Percentiles rank a stretch among this genome's conserved stretches.
Evolutionary conservation across 2,797 vertebrate genomes (phyloP).

Genomic region (Sebastes ruberrimus): DNA sequence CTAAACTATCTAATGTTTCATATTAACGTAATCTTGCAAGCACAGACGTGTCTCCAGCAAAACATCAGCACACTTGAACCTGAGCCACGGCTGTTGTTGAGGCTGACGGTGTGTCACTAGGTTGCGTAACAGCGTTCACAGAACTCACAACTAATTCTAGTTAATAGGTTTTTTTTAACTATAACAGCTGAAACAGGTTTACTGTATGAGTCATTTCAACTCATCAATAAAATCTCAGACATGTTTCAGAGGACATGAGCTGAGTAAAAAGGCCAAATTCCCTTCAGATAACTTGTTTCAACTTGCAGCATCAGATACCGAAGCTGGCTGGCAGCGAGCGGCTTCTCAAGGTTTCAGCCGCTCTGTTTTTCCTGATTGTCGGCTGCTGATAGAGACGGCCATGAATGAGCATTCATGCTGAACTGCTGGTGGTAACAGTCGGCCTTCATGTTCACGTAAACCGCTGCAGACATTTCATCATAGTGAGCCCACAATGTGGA

Average conservation of each 20-base stretch:
- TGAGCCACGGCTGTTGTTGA: too few species aligned
- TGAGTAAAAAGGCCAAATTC: background rate
- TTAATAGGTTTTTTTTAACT: too few species aligned
- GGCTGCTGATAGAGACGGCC: background rate
- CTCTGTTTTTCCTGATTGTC: background rate
- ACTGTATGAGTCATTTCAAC: too few species aligned
- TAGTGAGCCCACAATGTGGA: background rate
- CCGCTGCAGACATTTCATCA: background rate
- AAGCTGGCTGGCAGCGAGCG: background rate
- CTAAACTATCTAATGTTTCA: too few species aligned
- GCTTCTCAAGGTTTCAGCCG: background rate
- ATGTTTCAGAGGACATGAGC: background rate
- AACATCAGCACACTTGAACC: too few species aligned
- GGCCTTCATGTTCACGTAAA: background rate
- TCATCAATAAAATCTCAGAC: background rate
- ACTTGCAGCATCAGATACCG: background rate
- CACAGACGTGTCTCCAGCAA: too few species aligned
- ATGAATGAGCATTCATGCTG: background rate
- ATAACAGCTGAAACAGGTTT: too few species aligned
- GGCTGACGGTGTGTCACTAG: too few species aligned
- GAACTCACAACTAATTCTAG: too few species aligned
- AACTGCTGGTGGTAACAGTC: background rate
- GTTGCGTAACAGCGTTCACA: too few species aligned
- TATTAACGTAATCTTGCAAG: too few species aligned
- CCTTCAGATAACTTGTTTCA: background rate